phyloP scores from a whole-genome alignment of 2,797 vertebrate species.

The Tauraco hartlaubi region DNA sequence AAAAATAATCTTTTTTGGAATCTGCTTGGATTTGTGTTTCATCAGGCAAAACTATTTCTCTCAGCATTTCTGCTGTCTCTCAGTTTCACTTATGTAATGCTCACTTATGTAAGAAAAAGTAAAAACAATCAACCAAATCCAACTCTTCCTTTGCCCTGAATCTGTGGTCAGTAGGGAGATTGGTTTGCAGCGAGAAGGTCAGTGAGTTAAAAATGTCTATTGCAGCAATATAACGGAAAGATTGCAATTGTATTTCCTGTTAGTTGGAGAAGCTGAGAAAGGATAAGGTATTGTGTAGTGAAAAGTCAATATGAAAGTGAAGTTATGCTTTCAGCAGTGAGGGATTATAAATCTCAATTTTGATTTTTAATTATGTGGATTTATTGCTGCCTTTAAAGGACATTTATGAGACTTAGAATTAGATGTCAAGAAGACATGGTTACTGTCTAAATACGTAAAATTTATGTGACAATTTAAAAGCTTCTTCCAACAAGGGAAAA shows the following conservation, averaged over 20 bases:
- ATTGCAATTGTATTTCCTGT: not conserved
- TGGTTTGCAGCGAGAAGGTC: not conserved
- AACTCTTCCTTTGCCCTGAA: not conserved
- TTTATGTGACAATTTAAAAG: slow-evolving; percentile 55
- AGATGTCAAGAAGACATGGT: slow-evolving; percentile 8
- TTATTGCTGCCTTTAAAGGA: slow-evolving; percentile 26
- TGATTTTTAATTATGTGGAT: slow-evolving; percentile 59
- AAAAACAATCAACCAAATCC: not conserved
- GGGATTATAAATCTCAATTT: slow-evolving; percentile 22
- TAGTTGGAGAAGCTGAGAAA: not conserved
- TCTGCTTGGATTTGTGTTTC: not conserved
- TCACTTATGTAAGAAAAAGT: not conserved
- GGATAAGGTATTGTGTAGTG: not conserved
- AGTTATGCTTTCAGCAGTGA: not conserved
- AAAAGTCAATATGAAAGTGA: not conserved
- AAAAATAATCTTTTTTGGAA: not conserved
- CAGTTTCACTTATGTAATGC: not conserved
- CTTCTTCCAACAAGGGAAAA: not conserved
- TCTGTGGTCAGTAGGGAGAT: not conserved
- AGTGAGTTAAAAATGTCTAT: not conserved
- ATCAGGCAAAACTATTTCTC: not conserved
- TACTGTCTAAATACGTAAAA: slow-evolving; percentile 61
- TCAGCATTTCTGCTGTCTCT: not conserved
- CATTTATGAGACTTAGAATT: not conserved
- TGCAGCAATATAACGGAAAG: not conserved